Base-by-base conservation (phyloP, 2,797 vertebrate genomes). In the Takifugu rubripes region DNA sequence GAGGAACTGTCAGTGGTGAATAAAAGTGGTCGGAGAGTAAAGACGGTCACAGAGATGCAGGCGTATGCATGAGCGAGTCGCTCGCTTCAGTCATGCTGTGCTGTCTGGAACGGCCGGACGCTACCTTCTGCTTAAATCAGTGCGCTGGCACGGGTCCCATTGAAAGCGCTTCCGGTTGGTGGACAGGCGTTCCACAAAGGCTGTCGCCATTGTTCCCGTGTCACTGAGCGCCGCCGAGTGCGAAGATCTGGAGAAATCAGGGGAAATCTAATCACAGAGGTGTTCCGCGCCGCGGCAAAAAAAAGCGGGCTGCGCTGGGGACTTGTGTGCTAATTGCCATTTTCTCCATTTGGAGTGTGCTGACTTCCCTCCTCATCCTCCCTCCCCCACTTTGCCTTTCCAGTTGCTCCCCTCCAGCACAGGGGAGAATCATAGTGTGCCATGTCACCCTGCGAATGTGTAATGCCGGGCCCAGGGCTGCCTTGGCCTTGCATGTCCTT, bases 391-490 rank as follows among this genome's bases (percentile, higher is more conserved):
- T 25, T 45, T 59, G 64, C 59, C 71, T 81, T 78, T 78, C 25
- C 61, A 75, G 77, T 84, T 86, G 79, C 75, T 64, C 71, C 64
- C 88, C 84, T 52, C 51, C 45, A 44, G 88, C 82, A 74, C 77
- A 84, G 36, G 76, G 70, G 77, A 80, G 85, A 80, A 84, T 88
- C 82, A 84, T 77, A 68, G 84, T 86, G 81, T 74, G 82, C 85
- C 78, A 80, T 87, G 84, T 87, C 84, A 87, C 82, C 85, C 86
- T 87, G 80, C 82, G 78, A 89, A 79, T 86, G 79, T 83, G 84
- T 82, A 86, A 83, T 62, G 52, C 60, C 50, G 45, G 73, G 70
- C 83, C 79, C 49, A 62, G 58, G 74, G 86, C 80, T 64, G 69
- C 66, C 71, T 72, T 85, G 78, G 75, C 82, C 82, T 82, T 36